These are phyloP conservation scores for Tromatobia lineatoria DNA, from an alignment of 2,888 invertebrate genomes.

Conservation along the genomic window DNA sequence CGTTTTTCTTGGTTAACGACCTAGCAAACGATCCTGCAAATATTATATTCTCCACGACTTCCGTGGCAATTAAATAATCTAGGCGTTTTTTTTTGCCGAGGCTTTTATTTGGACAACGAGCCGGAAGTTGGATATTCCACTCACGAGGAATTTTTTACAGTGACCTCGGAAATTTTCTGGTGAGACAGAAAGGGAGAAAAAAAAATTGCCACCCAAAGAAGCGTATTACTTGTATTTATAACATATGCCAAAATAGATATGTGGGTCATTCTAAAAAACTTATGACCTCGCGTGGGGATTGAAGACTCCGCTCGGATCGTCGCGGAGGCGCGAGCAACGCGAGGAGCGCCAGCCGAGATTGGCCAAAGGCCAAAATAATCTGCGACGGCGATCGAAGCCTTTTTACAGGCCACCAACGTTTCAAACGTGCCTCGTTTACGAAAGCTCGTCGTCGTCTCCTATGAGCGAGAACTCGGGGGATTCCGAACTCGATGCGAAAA, in stretches of 20 bases:
- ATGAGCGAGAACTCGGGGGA: conserved; percentile 4
- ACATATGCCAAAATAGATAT: conserved; percentile 77
- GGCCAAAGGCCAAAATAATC: conserved; percentile 80
- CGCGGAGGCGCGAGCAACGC: conserved; percentile 9
- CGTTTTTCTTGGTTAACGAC: conserved; percentile 65
- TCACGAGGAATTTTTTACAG: conserved; percentile 8
- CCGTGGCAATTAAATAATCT: conserved; percentile 57
- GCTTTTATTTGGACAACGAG: conserved; percentile 13
- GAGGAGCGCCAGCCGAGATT: conserved; percentile 66
- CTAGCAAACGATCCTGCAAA: conserved; percentile 66
- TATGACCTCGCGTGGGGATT: conserved; percentile 71
- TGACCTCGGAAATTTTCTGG: conserved; percentile 1
- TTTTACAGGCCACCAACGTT: conserved; percentile 74
- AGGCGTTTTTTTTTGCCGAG: neutral
- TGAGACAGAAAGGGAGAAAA: neutral
- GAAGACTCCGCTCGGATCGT: conserved; percentile 27
- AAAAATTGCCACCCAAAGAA: conserved; percentile 57
- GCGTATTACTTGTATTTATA: conserved; percentile 76
- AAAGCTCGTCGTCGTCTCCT: conserved; percentile 41
- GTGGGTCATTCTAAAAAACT: conserved; percentile 79
- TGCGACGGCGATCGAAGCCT: conserved; percentile 76
- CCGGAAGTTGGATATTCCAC: conserved; percentile 42
- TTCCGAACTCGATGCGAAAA: neutral
- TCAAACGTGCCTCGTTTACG: conserved; percentile 73
- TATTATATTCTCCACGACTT: conserved; percentile 62